Conservation (phyloP, 2,888 invertebrate genomes). For the Peribatodes rhomboidaria region DNA sequence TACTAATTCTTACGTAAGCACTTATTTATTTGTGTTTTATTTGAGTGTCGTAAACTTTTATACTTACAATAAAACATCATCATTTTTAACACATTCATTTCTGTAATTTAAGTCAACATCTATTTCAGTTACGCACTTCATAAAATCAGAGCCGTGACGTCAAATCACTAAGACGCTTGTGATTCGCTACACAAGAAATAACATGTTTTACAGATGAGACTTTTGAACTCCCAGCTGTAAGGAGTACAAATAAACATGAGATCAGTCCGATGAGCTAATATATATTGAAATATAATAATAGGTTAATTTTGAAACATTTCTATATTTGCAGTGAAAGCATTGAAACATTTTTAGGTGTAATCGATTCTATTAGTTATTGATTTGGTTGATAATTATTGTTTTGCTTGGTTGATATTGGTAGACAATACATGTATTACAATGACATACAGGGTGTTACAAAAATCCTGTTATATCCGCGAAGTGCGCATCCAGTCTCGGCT, state of each 20-base stretch:
- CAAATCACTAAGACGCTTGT: slow-evolving; percentile 11
- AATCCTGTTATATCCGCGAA: too few relatives aligned
- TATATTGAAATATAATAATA: slow-evolving; percentile 15
- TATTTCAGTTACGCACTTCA: not conserved
- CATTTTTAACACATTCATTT: not conserved
- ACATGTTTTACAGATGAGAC: slow-evolving; percentile 49
- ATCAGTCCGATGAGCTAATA: slow-evolving; percentile 35
- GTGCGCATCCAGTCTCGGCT: too few relatives aligned
- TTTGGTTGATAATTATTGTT: too few relatives aligned
- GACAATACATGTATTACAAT: too few relatives aligned
- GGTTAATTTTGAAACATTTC: not conserved
- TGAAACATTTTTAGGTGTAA: too few relatives aligned
- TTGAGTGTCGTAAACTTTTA: too few relatives aligned
- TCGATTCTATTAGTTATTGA: too few relatives aligned
- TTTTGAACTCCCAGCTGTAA: slow-evolving; percentile 51
- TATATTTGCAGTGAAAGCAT: not conserved
- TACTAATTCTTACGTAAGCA: not conserved
- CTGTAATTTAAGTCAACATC: not conserved
- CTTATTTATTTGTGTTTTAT: too few relatives aligned
- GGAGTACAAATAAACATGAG: slow-evolving; percentile 34
- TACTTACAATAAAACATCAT: too few relatives aligned
- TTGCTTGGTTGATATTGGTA: too few relatives aligned
- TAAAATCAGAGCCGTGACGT: slow-evolving; percentile 21
- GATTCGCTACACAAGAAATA: slow-evolving; percentile 24
- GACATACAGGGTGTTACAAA: too few relatives aligned